Percentiles rank a stretch among this genome's conserved stretches.
Evolutionary conservation across 35 echinoderm and acorn worm genomes (phyloP).

Genomic region (Diadema setosum): DNA sequence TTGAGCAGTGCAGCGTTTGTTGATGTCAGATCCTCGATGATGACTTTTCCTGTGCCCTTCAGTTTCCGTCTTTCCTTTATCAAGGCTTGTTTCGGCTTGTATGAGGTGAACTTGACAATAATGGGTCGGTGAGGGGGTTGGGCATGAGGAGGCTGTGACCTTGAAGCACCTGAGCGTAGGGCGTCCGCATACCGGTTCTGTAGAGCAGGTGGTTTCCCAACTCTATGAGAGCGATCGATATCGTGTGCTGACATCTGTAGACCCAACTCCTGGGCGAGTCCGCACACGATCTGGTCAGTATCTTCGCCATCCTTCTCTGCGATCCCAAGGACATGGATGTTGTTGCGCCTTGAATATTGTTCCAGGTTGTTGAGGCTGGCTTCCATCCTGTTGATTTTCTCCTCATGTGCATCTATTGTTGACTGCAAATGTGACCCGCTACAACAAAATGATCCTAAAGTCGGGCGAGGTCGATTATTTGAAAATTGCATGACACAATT

Average conservation of each 20-base stretch:
- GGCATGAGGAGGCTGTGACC: too few relatives aligned
- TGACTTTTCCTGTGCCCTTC: not conserved
- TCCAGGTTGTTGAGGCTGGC: too few relatives aligned
- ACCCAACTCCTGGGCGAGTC: not conserved
- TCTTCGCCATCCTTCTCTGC: not conserved
- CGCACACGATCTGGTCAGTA: not conserved
- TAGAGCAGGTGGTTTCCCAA: not conserved
- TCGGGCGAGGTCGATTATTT: too few relatives aligned
- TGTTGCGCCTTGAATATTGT: not conserved
- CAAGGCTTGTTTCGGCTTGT: not conserved
- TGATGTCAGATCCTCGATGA: not conserved
- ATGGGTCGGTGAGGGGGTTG: too few relatives aligned
- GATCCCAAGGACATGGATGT: not conserved
- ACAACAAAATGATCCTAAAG: too few relatives aligned
- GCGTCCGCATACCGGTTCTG: not conserved
- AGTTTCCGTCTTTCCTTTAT: not conserved
- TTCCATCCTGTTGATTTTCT: too few relatives aligned
- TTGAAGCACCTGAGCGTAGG: not conserved
- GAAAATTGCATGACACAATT: too few relatives aligned
- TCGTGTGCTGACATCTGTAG: not conserved
- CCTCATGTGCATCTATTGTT: too few relatives aligned
- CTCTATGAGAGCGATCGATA: not conserved
- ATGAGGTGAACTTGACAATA: constrained; percentile 6
- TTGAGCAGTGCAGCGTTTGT: not conserved
- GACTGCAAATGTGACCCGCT: too few relatives aligned